These are phyloP conservation scores for Esox lucius DNA, from an alignment of 2,797 vertebrate species.

Conservation along the genomic window DNA sequence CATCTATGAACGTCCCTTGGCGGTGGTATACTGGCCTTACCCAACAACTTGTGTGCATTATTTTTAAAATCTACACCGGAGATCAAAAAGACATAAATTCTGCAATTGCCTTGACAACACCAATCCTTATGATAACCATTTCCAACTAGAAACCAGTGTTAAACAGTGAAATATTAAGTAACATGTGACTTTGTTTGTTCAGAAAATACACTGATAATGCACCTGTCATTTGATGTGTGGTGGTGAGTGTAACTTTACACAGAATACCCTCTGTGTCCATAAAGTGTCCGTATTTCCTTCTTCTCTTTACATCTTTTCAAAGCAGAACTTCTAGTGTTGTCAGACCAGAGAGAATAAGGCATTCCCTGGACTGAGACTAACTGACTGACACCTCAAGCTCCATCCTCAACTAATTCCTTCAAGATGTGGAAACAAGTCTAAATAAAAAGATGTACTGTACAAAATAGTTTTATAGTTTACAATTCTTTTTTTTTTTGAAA, in stretches of 20 bases:
- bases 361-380: slow-evolving; percentile 70
- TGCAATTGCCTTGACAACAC: slow-evolving; percentile 24
- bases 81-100: slow-evolving; percentile 40
- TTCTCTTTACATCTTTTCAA: slow-evolving; percentile 41
- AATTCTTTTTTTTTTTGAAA: slow-evolving; percentile 81
- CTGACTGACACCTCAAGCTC: slow-evolving; percentile 51
- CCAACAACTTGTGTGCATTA: no score
- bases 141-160: slow-evolving; percentile 47
- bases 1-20: no score
- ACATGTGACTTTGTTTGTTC: slow-evolving; percentile 50
- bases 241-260: slow-evolving; percentile 62
- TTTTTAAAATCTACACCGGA: slow-evolving; percentile 33
- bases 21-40: no score
- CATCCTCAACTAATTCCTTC: slow-evolving; percentile 39
- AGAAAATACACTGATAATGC: slow-evolving; percentile 62
- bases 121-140: slow-evolving; percentile 35
- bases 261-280: slow-evolving; percentile 56
- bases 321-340: slow-evolving; percentile 52
- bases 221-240: slow-evolving; percentile 57
- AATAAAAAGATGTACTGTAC: slow-evolving; percentile 76
- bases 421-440: slow-evolving; percentile 63
- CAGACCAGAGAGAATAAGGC: slow-evolving; percentile 73
- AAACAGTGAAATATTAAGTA: slow-evolving; percentile 49
- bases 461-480: slow-evolving; percentile 78
- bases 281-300: slow-evolving; percentile 42